Evolutionary conservation across 2,888 invertebrate genomes (phyloP).

Genomic region (Mycogona germanica): DNA sequence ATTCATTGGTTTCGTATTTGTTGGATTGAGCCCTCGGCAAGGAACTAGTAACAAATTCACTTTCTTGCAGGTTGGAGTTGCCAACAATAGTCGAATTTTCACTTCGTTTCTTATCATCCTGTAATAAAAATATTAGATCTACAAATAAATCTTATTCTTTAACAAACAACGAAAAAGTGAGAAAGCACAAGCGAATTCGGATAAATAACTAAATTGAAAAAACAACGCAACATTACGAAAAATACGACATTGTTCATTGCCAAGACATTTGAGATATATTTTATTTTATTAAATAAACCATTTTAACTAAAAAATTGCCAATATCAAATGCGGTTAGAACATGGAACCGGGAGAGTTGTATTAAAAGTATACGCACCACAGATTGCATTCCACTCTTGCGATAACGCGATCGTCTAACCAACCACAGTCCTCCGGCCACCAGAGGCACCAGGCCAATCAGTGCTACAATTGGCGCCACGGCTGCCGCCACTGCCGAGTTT

Average conservation of each 20-base stretch:
- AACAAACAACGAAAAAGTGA: not conserved
- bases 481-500: constrained; percentile 40
- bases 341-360: too few species aligned
- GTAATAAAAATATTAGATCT: too few species aligned
- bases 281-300: too few species aligned
- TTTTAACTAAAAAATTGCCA: too few species aligned
- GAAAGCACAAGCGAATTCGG: not conserved
- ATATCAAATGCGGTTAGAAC: too few species aligned
- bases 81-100: not conserved
- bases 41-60: constrained; percentile 11
- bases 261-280: too few species aligned
- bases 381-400: not conserved
- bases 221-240: not conserved
- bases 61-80: not conserved
- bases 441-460: constrained; percentile 55
- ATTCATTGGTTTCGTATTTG: constrained; percentile 14
- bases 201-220: not conserved
- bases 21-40: constrained; percentile 9
- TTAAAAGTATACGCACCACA: not conserved
- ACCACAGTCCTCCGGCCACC: constrained; percentile 51
- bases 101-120: constrained; percentile 10
- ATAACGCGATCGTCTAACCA: constrained; percentile 42
- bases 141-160: too few species aligned
- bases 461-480: constrained; percentile 56
- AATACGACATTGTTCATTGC: too few species aligned